A percentile compares a stretch with the other conserved stretches of the same genome.
Conservation (phyloP, 2,113 vertebrate genomes). For the Caretta caretta region DNA sequence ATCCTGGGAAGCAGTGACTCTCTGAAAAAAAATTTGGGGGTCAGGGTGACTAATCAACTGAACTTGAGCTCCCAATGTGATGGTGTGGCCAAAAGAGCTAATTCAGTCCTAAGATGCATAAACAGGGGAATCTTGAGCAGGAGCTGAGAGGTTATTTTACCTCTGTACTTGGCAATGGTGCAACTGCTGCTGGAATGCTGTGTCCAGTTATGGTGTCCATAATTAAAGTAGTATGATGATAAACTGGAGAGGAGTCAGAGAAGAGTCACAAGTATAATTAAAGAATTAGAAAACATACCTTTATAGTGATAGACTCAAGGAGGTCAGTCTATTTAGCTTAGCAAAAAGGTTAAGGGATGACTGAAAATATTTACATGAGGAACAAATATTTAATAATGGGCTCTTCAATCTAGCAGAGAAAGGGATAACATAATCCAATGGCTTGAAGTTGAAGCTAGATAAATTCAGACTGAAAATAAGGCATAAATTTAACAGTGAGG, state of each 20-base stretch:
- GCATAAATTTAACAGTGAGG: background rate
- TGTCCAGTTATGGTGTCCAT: background rate
- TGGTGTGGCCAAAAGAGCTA: background rate
- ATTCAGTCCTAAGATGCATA: background rate
- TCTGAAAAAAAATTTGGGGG: background rate
- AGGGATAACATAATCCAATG: background rate
- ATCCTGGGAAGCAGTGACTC: background rate
- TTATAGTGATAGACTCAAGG: background rate
- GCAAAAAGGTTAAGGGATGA: background rate
- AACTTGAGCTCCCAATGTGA: background rate
- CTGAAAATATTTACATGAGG: background rate
- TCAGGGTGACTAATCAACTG: background rate
- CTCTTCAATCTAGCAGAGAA: background rate
- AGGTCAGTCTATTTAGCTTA: background rate
- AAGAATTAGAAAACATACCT: background rate
- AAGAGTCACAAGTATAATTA: background rate
- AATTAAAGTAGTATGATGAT: background rate
- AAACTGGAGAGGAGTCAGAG: background rate
- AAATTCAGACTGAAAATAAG: background rate
- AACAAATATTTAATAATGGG: background rate
- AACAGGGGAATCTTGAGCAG: background rate
- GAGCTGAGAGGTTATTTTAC: background rate
- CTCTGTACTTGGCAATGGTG: background rate
- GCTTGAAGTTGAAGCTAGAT: background rate
- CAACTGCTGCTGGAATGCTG: background rate